Percentiles rank a stretch among this genome's conserved stretches.
Evolutionary conservation across 2,113 vertebrate genomes (phyloP).

Genomic region (Pteropus alecto): DNA sequence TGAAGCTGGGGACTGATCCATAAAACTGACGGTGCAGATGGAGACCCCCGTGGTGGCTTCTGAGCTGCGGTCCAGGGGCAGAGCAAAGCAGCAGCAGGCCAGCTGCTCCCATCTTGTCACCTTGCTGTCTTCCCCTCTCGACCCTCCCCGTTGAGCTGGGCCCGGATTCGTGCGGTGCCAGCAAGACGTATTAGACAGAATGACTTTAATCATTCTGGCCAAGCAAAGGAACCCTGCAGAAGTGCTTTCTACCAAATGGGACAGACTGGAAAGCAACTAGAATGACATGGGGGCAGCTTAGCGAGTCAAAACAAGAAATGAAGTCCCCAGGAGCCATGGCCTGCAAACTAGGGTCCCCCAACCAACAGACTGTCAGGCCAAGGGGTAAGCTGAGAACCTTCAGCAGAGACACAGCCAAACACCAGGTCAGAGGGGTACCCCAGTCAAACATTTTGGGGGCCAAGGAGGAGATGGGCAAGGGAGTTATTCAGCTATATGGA

Average conservation of each 20-base stretch:
- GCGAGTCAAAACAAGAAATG: background rate
- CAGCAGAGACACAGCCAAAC: accelerated
- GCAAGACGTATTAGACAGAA: background rate
- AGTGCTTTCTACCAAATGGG: background rate
- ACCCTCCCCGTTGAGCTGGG: background rate
- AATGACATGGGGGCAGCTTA: background rate
- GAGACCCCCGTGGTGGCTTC: background rate
- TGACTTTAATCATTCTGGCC: background rate
- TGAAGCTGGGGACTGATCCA: background rate
- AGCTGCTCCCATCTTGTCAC: background rate
- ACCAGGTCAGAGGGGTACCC: background rate
- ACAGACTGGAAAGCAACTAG: background rate
- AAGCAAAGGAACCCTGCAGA: background rate
- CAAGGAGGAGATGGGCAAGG: background rate
- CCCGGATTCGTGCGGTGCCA: background rate
- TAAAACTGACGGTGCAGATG: too few species aligned
- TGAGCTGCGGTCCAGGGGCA: background rate
- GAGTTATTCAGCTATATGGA: accelerated
- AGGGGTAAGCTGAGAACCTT: background rate
- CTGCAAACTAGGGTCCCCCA: background rate
- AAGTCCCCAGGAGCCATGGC: background rate
- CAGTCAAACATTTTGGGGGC: background rate
- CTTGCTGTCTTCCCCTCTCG: background rate
- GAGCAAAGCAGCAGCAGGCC: background rate
- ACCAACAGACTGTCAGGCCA: background rate